Evolutionary conservation across 2,113 vertebrate species (phyloP).

Genomic region (Seriola dumerili): DNA sequence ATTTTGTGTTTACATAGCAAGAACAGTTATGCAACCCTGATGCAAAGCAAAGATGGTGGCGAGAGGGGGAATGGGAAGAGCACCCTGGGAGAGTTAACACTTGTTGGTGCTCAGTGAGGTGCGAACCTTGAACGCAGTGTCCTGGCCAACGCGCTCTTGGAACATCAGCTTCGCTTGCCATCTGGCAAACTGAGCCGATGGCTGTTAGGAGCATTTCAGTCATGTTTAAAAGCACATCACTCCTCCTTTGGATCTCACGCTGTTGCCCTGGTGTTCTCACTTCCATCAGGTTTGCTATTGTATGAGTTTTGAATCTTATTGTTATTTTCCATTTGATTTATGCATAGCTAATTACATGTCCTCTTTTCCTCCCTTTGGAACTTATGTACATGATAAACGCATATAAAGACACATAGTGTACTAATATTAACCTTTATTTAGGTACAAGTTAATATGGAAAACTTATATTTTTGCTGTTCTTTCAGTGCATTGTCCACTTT

Average conservation of each 20-base stretch:
- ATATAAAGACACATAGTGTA: neutral
- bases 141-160: constrained; percentile 54
- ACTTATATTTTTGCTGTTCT: neutral
- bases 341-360: neutral
- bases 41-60: constrained; percentile 60
- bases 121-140: constrained; percentile 67
- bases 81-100: constrained; percentile 78
- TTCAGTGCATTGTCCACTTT: neutral
- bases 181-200: constrained; percentile 55
- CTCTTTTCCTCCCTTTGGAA: neutral
- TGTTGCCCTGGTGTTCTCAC: constrained; percentile 21
- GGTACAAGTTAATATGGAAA: neutral
- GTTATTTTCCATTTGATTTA: neutral
- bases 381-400: neutral
- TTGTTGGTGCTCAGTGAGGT: constrained; percentile 75
- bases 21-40: constrained; percentile 76
- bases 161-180: constrained; percentile 64
- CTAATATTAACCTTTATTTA: neutral
- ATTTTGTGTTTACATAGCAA: constrained; percentile 71
- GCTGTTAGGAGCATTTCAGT: constrained; percentile 52
- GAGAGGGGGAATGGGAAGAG: constrained; percentile 32
- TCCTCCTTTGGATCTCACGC: constrained; percentile 28
- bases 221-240: constrained; percentile 53
- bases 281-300: constrained; percentile 11
- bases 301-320: neutral